phyloP scores from a whole-genome alignment of 2,888 invertebrate species.

The Sphecodes monilicornis region DNA sequence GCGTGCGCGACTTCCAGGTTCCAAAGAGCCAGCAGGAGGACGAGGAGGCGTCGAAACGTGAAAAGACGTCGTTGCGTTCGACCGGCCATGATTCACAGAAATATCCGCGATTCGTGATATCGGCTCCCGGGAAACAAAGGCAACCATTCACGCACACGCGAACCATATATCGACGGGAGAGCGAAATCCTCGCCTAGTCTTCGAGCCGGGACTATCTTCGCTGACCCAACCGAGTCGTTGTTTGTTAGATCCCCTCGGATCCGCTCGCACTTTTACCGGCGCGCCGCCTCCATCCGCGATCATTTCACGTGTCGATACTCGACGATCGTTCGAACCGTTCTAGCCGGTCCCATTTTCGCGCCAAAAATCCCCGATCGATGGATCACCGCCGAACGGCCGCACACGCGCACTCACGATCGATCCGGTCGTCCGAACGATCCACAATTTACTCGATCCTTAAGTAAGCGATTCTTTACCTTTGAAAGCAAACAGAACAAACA shows the following conservation, averaged over 20 bases:
- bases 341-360: constrained; percentile 34
- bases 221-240: constrained; percentile 26
- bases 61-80: constrained; percentile 57
- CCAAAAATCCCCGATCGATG: background rate
- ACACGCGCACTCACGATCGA: background rate
- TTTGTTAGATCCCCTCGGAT: constrained; percentile 20
- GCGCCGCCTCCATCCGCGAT: constrained; percentile 31
- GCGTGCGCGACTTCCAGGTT: constrained; percentile 60
- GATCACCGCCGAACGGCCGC: background rate
- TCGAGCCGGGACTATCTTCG: constrained; percentile 19
- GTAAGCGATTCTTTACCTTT: background rate
- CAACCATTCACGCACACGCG: constrained; percentile 65
- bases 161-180: constrained; percentile 25
- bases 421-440: background rate
- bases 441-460: background rate
- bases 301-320: constrained; percentile 23
- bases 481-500: background rate
- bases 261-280: constrained; percentile 29
- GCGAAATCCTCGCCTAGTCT: constrained; percentile 30
- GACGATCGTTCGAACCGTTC: constrained; percentile 27
- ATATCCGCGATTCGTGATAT: constrained; percentile 60
- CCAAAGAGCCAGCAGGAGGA: constrained; percentile 62
- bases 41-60: constrained; percentile 46
- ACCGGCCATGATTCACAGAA: constrained; percentile 64
- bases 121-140: constrained; percentile 53